Conservation (phyloP, 2,113 vertebrate genomes). For the Sakesphorus luctuosus region DNA sequence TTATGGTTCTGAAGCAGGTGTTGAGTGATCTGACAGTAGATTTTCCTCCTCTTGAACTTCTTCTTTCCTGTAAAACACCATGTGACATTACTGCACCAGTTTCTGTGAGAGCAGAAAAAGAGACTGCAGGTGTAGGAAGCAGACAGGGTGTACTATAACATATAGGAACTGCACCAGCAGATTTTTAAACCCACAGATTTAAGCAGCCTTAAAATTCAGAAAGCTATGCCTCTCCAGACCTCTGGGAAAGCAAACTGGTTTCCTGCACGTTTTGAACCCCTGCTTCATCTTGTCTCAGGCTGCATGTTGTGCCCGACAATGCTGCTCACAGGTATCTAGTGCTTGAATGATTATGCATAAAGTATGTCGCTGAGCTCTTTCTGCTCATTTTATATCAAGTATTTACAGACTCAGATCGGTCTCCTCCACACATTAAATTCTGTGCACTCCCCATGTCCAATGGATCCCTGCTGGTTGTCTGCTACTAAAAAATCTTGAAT, state of each 20-base stretch:
- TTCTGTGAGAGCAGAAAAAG: neutral
- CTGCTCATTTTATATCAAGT: neutral
- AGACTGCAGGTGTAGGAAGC: neutral
- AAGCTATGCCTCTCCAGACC: neutral
- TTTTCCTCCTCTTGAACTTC: conserved; percentile 86
- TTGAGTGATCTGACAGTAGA: conserved; percentile 94
- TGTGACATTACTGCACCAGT: neutral
- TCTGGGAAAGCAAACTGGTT: neutral
- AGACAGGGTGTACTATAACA: neutral
- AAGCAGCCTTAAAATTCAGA: neutral
- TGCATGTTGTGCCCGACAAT: neutral
- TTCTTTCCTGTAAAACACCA: conserved; percentile 82
- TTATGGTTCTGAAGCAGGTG: conserved; percentile 95
- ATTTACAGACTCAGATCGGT: neutral
- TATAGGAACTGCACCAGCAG: neutral
- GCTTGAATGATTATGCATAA: neutral
- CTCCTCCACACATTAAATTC: neutral
- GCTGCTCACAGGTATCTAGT: neutral
- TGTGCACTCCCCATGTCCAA: accelerated
- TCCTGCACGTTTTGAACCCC: neutral
- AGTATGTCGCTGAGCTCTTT: neutral
- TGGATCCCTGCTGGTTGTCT: neutral
- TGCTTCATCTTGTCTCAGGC: neutral
- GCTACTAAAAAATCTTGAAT: neutral
- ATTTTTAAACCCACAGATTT: neutral